Evolutionary conservation across 2,888 invertebrate species (phyloP).

Genomic region (Tipula helvola): DNA sequence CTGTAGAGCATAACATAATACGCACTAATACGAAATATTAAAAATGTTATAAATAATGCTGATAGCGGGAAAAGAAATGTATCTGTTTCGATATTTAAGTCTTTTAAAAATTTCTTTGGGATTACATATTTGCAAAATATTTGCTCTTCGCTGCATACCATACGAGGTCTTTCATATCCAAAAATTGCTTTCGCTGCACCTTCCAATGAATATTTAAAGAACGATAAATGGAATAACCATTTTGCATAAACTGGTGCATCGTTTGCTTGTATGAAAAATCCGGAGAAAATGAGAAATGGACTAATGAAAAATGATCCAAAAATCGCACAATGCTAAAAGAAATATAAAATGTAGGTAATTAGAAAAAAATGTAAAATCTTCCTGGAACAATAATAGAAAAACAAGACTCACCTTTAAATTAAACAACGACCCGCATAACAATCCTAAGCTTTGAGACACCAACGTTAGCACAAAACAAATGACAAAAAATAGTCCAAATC

Average conservation of each 20-base stretch:
- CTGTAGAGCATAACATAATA: constrained; percentile 55
- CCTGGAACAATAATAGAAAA: not conserved
- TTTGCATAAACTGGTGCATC: constrained; percentile 66
- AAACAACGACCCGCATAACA: constrained; percentile 72
- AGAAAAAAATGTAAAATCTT: not conserved
- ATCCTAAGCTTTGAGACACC: constrained; percentile 75
- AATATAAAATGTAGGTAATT: not conserved
- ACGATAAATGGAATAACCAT: constrained; percentile 82
- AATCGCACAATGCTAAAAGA: constrained; percentile 70
- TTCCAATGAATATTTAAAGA: constrained; percentile 78
- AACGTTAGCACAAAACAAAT: constrained; percentile 67
- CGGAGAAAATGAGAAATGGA: constrained; percentile 84
- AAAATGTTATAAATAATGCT: constrained; percentile 50
- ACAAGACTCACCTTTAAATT: constrained; percentile 49
- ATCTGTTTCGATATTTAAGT: constrained; percentile 55
- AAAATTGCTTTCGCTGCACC: constrained; percentile 71
- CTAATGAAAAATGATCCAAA: constrained; percentile 78
- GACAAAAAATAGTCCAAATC: constrained; percentile 58
- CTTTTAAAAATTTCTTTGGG: constrained; percentile 60
- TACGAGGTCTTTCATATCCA: constrained; percentile 61
- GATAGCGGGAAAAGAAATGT: constrained; percentile 51
- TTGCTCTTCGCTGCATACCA: constrained; percentile 50
- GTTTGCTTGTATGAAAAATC: constrained; percentile 76
- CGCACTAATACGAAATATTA: constrained; percentile 48
- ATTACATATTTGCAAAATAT: constrained; percentile 62